Percentiles rank a stretch among this genome's conserved stretches.
These are phyloP conservation scores for Coregonus suidteri DNA, from an alignment of 2,797 vertebrate genomes.

Conservation along the genomic window DNA sequence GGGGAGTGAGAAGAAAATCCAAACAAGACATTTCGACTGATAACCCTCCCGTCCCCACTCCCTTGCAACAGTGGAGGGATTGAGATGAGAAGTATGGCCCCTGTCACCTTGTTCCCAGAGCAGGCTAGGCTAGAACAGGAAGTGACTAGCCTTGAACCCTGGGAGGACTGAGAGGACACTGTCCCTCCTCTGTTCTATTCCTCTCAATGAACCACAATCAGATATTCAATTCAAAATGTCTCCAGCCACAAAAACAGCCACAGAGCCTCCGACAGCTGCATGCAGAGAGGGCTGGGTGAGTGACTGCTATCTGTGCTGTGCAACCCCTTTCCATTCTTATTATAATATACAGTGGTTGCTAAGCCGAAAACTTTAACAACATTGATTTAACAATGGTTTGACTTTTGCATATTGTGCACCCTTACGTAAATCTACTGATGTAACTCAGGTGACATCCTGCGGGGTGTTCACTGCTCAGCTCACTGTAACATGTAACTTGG, in stretches of 20 bases:
- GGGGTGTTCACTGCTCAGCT: neutral
- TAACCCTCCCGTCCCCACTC: slow-evolving; percentile 51
- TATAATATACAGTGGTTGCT: slow-evolving; percentile 32
- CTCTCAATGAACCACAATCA: slow-evolving; percentile 64
- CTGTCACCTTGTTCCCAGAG: slow-evolving; percentile 71
- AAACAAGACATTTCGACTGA: slow-evolving; percentile 45
- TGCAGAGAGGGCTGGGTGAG: neutral
- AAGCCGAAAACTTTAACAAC: slow-evolving; percentile 4
- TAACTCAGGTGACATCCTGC: neutral
- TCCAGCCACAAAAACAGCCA: slow-evolving; percentile 35
- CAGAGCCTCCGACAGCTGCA: neutral
- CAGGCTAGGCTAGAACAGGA: slow-evolving; percentile 67
- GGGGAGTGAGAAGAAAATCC: neutral
- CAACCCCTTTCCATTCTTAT: slow-evolving; percentile 28
- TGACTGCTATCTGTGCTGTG: slow-evolving; percentile 24
- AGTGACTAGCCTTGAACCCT: slow-evolving; percentile 68
- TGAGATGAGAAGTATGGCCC: slow-evolving; percentile 75
- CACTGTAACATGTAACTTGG: neutral
- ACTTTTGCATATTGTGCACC: neutral
- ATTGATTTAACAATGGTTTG: slow-evolving; percentile 25
- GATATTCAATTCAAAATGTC: slow-evolving; percentile 71
- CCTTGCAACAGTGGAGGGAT: slow-evolving; percentile 74
- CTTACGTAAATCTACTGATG: neutral
- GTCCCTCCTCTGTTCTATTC: slow-evolving; percentile 77
- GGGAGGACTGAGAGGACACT: slow-evolving; percentile 67